Percentiles rank a stretch among this genome's conserved stretches.
These are phyloP conservation scores for Lindbergichthys nudifrons DNA, from an alignment of 2,797 vertebrate genomes.

Conservation along the genomic window DNA sequence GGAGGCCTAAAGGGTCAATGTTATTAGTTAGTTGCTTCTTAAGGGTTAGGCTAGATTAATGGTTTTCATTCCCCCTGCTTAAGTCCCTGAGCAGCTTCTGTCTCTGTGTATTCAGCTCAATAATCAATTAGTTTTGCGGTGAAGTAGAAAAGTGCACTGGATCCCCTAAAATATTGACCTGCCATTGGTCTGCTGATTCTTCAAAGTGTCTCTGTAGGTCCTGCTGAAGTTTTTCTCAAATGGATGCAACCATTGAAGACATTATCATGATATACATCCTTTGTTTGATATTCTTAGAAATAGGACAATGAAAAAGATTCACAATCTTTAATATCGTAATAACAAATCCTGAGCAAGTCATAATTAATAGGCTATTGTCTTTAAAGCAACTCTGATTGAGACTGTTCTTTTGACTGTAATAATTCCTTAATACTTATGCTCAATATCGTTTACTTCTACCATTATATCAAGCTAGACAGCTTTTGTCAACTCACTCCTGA, in stretches of 20 bases:
- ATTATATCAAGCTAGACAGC: too few species aligned
- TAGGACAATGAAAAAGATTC: too few species aligned
- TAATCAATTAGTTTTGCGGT: slow-evolving; percentile 10
- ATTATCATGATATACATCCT: too few species aligned
- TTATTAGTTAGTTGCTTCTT: neutral
- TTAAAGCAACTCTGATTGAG: too few species aligned
- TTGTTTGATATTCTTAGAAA: neutral
- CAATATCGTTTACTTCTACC: too few species aligned
- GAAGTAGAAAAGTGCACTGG: slow-evolving; percentile 1
- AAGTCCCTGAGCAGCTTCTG: slow-evolving; percentile 12
- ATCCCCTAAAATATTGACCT: neutral
- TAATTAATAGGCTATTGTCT: too few species aligned
- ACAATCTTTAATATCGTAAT: too few species aligned
- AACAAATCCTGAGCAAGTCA: too few species aligned
- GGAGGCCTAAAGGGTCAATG: neutral
- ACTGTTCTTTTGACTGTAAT: too few species aligned
- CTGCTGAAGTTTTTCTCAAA: neutral
- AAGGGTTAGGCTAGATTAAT: slow-evolving; percentile 13
- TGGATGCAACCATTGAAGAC: neutral
- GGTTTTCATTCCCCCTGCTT: slow-evolving; percentile 1
- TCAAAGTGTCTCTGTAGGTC: neutral
- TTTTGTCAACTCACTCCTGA: too few species aligned
- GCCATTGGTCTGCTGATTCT: neutral
- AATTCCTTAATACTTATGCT: too few species aligned
- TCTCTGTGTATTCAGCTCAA: slow-evolving; percentile 15